phyloP scores from a whole-genome alignment of 64 coral and sea anemone species.

The Dendronephthya gigantea region DNA sequence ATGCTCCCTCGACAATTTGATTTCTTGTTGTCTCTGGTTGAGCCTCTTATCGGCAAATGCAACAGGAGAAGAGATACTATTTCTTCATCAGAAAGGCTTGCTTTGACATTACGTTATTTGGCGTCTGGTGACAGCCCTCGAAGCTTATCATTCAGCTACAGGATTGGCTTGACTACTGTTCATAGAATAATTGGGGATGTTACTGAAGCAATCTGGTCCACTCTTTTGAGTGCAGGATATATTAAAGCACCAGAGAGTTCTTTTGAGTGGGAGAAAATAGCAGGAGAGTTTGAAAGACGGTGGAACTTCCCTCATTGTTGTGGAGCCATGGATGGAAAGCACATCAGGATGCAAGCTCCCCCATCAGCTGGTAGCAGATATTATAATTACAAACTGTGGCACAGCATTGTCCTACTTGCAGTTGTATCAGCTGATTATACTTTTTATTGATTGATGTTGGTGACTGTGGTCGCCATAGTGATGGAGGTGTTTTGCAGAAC shows the following conservation, averaged over 20 bases:
- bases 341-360: slow-evolving; percentile 35
- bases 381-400: not conserved
- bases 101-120: slow-evolving; percentile 48
- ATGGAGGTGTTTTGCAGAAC: not conserved
- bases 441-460: not conserved
- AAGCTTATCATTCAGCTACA: slow-evolving; percentile 46
- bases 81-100: slow-evolving; percentile 25
- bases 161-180: slow-evolving; percentile 39
- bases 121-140: slow-evolving; percentile 44
- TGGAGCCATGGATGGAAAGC: slow-evolving; percentile 58
- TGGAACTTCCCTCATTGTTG: slow-evolving; percentile 59
- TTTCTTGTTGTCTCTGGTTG: not conserved
- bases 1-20: not conserved
- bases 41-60: not conserved
- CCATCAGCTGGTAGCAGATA: slow-evolving; percentile 29
- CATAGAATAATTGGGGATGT: slow-evolving; percentile 39
- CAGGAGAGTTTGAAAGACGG: slow-evolving; percentile 38
- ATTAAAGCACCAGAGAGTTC: no score
- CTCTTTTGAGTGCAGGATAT: slow-evolving; percentile 4
- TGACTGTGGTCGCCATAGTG: not conserved
- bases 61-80: slow-evolving; percentile 34
- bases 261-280: slow-evolving; percentile 37
- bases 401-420: not conserved
- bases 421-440: not conserved
- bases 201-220: slow-evolving; percentile 36